phyloP scores from a whole-genome alignment of 1,140 invertebrate genomes.

The Cotesia vestalis region DNA sequence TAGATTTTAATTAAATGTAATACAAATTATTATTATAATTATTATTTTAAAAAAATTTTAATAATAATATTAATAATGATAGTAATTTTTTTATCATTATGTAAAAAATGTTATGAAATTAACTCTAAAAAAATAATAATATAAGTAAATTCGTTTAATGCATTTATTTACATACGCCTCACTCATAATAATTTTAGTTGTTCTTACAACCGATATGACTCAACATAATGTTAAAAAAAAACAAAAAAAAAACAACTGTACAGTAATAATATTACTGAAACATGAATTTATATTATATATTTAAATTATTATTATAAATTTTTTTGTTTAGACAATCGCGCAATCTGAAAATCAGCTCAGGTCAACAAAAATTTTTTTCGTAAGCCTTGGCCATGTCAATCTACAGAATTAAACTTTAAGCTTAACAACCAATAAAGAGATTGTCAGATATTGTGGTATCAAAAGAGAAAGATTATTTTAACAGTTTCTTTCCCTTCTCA shows the following conservation, averaged over 20 bases:
- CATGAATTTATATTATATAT: constrained; percentile 2
- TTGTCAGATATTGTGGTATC: constrained; percentile 15
- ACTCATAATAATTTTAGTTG: not conserved
- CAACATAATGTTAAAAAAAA: not conserved
- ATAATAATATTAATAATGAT: no score
- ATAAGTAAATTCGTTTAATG: no score
- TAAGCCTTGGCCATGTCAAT: constrained; percentile 10
- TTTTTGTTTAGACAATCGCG: constrained; percentile 4
- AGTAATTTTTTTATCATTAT: no score
- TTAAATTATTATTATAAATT: constrained; percentile 12
- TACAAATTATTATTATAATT: no score
- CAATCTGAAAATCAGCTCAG: constrained; percentile 14
- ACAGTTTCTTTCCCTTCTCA: constrained; percentile 40
- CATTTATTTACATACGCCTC: not conserved
- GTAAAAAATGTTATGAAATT: no score
- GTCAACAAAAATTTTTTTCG: constrained; percentile 15
- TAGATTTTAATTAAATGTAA: no score
- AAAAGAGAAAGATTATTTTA: constrained; percentile 33
- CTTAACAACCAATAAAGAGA: constrained; percentile 16
- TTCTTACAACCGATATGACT: not conserved
- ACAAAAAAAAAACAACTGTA: not conserved
- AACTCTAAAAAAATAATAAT: no score
- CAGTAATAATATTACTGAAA: not conserved
- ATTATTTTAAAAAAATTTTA: no score
- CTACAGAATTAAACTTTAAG: not conserved